Evolutionary conservation across 2,797 vertebrate genomes (phyloP), one percentile per base, ranked within the genome.

Genomic region (Natrix natrix): DNA sequence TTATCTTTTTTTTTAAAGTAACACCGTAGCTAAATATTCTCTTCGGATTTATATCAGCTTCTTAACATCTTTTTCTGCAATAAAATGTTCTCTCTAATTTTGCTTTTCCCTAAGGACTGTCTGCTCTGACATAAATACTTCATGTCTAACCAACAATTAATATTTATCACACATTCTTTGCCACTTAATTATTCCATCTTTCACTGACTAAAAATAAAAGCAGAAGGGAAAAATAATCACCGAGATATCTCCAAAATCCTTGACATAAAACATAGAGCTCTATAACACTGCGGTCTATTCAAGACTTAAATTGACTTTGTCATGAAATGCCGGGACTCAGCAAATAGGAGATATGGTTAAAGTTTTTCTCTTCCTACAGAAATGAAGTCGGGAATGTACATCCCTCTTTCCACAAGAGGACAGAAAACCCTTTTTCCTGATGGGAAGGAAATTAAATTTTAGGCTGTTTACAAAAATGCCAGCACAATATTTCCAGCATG

Each of bases 121-220:
- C 88, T 93, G 52, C 37, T 87, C n/a, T 43, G 13, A 4, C n/a
- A 16, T 66, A 28, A 69, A 89, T 88, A 66, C 91, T 90, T 92
- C 52, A 88, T 52, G 13, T 63, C 14, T 61, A 1, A 16, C 90
- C n/a, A 90, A 52, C 66, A 59, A 93, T 43, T 86, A 69, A 91
- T 74, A 60, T 5, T 89, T 92, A 90, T 93, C 89, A 11, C 57
- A 52, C 69, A n/a, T 63, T 92, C 22, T 89, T 90, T 93, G 86
- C 17, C 83, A 0, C 13, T 0, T 24, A 32, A 54, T 48, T n/a
- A 90, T 89, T 87, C 60, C 22, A 60, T 54, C n/a, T 60, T 66
- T 8, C 17, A 10, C 8, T 69, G 74, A n/a, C 86, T 89, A 55
- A 61, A 87, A 13, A 52, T 90, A 55, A 93, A 28, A 87, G 22